Percentiles rank a stretch among this genome's conserved stretches.
These are phyloP conservation scores for Brassicogethes aeneus DNA, from an alignment of 2,888 invertebrate species.

Conservation along the genomic window DNA sequence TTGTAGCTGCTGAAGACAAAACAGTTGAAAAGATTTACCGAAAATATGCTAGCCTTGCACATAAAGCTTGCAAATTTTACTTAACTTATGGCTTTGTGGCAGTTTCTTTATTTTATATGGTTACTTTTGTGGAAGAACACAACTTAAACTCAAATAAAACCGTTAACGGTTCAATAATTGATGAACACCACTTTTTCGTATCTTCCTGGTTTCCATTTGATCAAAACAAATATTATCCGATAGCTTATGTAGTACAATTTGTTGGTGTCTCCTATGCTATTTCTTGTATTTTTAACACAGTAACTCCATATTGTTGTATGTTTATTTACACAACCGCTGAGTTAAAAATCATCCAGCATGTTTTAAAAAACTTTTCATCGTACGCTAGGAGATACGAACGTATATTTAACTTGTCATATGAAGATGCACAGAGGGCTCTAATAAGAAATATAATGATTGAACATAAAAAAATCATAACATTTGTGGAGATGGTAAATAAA, in stretches of 20 bases:
- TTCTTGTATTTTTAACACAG: neutral
- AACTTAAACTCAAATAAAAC: neutral
- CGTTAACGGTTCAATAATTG: no score
- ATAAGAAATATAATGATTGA: neutral
- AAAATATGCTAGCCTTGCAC: neutral
- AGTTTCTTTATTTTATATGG: neutral
- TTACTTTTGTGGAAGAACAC: no score
- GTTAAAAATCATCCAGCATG: neutral
- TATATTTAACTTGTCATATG: neutral
- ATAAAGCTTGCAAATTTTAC: neutral
- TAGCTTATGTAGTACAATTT: neutral
- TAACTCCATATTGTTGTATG: neutral
- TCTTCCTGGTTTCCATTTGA: neutral
- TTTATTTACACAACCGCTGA: neutral
- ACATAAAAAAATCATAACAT: neutral
- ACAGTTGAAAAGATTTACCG: no score
- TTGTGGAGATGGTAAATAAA: neutral
- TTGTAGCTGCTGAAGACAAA: no score
- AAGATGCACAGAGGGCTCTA: neutral
- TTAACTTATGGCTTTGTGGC: neutral
- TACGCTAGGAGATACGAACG: neutral
- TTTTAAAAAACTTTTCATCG: neutral
- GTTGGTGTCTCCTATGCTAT: neutral
- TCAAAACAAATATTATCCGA: constrained; percentile 1
- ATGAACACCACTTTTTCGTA: neutral